Evolutionary conservation across 2,888 invertebrate species (phyloP), one percentile per base, ranked within the genome.

Genomic region (Nymphalis urticae): DNA sequence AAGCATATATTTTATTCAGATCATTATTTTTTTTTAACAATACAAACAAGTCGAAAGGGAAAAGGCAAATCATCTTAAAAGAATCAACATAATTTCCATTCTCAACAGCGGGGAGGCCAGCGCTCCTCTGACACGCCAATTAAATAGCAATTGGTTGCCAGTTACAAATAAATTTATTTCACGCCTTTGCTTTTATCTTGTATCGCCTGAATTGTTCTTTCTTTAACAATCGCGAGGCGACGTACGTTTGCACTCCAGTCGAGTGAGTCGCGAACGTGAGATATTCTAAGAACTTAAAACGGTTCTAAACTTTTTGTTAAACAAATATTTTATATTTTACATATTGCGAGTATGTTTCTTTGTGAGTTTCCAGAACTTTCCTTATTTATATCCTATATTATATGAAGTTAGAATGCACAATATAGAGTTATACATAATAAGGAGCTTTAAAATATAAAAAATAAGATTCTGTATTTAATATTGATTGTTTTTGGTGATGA

Each of bases 171-270:
- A 86, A 88, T 87, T 85, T 87, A 87, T 87, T 89, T 87, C 81
- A 80, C 86, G 83, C 85, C 79, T 77, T 82, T 82, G 77, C 82
- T 79, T 82, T 87, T 88, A 89, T 90, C 89, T 88, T 89, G 86
- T 86, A 90, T 90, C 86, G 78, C 73, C 77, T 77, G 85, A 80
- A 88, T 88, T 89, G 86, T 90, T 87, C 84, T 86, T 87, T 84
- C 80, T 82, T 81, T 82, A 87, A 87, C 86, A 86, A 86, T 85
- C 81, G 85, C 82, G 75, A 79, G 79, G 83, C 79, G 81, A 80
- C 80, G 81, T 85, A 83, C 86, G 85, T 82, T 80, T 83, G 85
- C 82, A 83, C 80, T 79, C 80, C 80, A 82, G 79, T 76, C 77
- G 74, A 77, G 79, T 85, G 81, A 85, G 61, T 58, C 51, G 56